Conservation (phyloP, 1,140 invertebrate species). For the Ostrea edulis region DNA sequence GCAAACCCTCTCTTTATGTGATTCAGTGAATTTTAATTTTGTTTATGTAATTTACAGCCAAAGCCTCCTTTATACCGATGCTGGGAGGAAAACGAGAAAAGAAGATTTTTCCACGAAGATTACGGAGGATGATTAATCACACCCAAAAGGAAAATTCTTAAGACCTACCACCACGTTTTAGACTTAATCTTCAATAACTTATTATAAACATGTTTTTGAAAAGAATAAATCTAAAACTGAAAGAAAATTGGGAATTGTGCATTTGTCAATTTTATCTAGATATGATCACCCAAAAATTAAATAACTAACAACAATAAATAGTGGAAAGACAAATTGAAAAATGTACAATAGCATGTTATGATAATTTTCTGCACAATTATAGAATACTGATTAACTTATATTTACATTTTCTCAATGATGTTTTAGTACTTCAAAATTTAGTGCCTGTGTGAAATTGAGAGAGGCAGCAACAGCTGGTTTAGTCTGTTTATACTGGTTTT, state of each 20-base stretch:
- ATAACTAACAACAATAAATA: no score
- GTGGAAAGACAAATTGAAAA: no score
- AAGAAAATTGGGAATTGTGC: background rate
- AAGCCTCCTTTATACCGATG: slow-evolving; percentile 24
- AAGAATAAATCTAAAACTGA: background rate
- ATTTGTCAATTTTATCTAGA: background rate
- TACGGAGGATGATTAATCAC: background rate
- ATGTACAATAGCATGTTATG: no score
- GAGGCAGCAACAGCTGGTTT: no score
- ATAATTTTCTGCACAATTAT: no score
- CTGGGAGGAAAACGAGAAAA: slow-evolving; percentile 4
- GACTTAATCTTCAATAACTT: background rate
- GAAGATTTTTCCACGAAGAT: slow-evolving; percentile 21
- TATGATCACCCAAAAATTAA: background rate
- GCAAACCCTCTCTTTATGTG: background rate
- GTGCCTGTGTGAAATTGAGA: no score
- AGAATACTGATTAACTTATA: no score
- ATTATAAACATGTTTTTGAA: background rate
- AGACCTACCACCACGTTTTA: background rate
- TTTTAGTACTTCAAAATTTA: no score
- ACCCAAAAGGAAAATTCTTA: background rate
- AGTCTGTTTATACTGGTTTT: no score
- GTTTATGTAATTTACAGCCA: slow-evolving; percentile 35
- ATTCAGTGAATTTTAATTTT: slow-evolving; percentile 36
- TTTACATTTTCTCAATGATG: no score